Evolutionary conservation across 2,888 invertebrate genomes (phyloP).

Genomic region (Seira ritae): DNA sequence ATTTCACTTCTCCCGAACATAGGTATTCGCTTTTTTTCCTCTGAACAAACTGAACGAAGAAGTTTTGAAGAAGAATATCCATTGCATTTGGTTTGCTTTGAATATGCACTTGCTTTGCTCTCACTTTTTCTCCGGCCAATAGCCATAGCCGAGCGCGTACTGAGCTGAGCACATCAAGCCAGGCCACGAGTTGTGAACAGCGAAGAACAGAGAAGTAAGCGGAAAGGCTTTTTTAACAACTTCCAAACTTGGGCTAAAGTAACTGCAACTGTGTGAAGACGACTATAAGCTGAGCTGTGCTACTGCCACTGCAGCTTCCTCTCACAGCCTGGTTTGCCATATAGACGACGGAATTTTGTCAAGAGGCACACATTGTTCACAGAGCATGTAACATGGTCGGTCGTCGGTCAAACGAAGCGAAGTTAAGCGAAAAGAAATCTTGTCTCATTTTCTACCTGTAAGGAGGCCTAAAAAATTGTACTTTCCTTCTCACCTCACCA

Average conservation of each 20-base stretch:
- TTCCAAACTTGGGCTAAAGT: constrained; percentile 14
- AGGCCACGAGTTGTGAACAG: not conserved
- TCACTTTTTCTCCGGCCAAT: too few relatives aligned
- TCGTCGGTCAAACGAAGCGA: too few relatives aligned
- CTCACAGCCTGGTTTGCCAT: constrained; percentile 16
- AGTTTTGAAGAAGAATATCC: too few relatives aligned
- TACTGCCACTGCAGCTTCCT: not conserved
- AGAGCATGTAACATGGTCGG: constrained; percentile 64
- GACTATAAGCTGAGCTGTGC: not conserved
- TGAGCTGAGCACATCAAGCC: not conserved
- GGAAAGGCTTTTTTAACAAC: constrained; percentile 14
- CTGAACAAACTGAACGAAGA: not conserved
- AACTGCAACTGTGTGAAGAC: not conserved
- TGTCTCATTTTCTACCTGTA: not conserved
- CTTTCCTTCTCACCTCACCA: too few relatives aligned
- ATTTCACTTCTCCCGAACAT: not conserved
- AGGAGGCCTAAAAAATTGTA: too few relatives aligned
- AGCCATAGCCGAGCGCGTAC: too few relatives aligned
- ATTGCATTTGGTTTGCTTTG: too few relatives aligned
- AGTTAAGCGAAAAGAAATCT: not conserved
- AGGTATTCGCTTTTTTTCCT: not conserved
- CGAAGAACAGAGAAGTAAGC: not conserved
- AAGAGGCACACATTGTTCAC: constrained; percentile 65
- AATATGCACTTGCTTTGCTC: too few relatives aligned
- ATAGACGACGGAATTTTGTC: constrained; percentile 57